Evolutionary conservation across 2,888 invertebrate genomes (phyloP).

Genomic region (Cephonodes hylas): DNA sequence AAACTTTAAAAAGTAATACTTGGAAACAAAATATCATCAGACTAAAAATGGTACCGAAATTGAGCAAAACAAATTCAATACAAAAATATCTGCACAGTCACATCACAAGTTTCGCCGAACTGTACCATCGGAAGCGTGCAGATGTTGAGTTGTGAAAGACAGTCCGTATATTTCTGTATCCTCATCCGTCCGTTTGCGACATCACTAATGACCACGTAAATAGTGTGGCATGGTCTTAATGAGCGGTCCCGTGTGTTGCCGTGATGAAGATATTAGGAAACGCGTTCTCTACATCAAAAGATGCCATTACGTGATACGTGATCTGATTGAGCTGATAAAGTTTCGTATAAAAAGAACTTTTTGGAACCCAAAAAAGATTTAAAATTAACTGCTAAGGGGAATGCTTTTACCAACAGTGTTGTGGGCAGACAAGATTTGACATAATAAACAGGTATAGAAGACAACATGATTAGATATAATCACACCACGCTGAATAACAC

Average conservation of each 20-base stretch:
- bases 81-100: not conserved
- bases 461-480: no score
- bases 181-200: conserved; percentile 32
- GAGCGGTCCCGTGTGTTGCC: conserved; percentile 27
- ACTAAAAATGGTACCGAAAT: not conserved
- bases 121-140: not conserved
- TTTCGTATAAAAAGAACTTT: no score
- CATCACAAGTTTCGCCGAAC: not conserved
- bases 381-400: no score
- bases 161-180: conserved; percentile 22
- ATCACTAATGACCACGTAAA: conserved; percentile 55
- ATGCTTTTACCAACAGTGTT: no score
- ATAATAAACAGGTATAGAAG: no score
- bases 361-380: no score
- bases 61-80: not conserved
- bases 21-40: no score
- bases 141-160: conserved; percentile 1
- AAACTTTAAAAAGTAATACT: no score
- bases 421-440: no score
- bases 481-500: no score
- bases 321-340: not conserved
- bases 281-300: not conserved
- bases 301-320: not conserved
- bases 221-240: conserved; percentile 35
- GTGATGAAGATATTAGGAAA: conserved; percentile 3